These are phyloP conservation scores for Nannospalax galili DNA, from an alignment of 2,113 vertebrate species.

Conservation along the genomic window DNA sequence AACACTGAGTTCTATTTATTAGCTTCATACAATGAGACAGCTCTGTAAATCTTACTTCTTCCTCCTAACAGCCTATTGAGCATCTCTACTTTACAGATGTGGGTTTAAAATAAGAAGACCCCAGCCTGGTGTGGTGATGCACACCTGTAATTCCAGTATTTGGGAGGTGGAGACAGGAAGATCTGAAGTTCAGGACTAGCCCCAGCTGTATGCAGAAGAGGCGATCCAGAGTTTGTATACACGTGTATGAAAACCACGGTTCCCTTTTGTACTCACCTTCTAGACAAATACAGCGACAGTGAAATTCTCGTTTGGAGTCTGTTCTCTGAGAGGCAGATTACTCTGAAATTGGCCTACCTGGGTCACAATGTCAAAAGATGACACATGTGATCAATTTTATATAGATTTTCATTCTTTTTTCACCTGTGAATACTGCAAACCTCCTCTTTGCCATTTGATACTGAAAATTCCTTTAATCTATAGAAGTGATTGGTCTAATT, in stretches of 20 bases:
- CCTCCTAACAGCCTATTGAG: background rate
- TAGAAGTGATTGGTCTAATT: background rate
- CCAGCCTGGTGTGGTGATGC: too few species aligned
- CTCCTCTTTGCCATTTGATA: background rate
- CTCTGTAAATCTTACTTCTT: conserved; percentile 8
- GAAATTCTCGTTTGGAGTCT: background rate
- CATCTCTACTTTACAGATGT: background rate
- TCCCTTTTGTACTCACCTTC: background rate
- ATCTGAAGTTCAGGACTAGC: too few species aligned
- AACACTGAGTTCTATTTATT: background rate
- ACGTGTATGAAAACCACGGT: background rate
- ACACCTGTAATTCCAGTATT: too few species aligned
- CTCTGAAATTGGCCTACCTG: background rate
- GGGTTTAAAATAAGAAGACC: background rate
- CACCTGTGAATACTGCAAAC: background rate
- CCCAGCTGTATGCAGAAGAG: background rate
- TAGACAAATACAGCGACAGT: conserved; percentile 9
- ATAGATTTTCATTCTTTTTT: background rate
- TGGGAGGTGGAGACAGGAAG: too few species aligned
- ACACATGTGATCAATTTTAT: background rate
- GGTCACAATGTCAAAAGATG: background rate
- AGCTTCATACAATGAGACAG: background rate
- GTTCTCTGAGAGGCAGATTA: background rate
- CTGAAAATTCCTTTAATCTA: background rate
- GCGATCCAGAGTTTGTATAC: background rate